These are phyloP conservation scores for Podarcis muralis DNA, from an alignment of 2,113 vertebrate species.

Conservation along the genomic window DNA sequence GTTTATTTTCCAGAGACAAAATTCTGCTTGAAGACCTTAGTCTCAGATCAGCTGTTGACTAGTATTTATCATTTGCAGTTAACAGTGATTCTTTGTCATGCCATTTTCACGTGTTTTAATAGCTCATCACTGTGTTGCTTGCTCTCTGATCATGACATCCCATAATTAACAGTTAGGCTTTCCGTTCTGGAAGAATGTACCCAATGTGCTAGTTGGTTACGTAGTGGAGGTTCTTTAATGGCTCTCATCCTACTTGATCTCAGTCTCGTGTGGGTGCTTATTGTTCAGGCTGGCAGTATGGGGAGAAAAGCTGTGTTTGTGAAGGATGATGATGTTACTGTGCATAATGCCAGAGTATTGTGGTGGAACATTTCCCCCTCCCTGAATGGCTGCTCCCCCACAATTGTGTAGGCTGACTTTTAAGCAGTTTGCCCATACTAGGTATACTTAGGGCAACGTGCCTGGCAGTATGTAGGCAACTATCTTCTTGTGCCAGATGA, in stretches of 20 bases:
- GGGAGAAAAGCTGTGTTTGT: slow-evolving; percentile 73
- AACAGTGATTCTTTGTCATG: not conserved
- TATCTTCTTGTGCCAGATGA: slow-evolving; percentile 23
- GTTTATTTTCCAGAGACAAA: not conserved
- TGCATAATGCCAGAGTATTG: slow-evolving; percentile 72
- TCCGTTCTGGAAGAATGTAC: slow-evolving; percentile 41
- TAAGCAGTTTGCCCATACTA: slow-evolving; percentile 42
- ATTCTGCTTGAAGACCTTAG: not conserved
- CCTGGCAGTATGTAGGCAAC: slow-evolving; percentile 26
- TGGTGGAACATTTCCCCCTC: slow-evolving; percentile 75
- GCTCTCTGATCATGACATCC: not conserved
- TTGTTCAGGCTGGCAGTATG: slow-evolving; percentile 58
- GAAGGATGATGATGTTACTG: slow-evolving; percentile 64
- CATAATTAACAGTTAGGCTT: slow-evolving; percentile 54
- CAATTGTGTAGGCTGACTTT: slow-evolving; percentile 54
- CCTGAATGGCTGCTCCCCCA: slow-evolving; percentile 71
- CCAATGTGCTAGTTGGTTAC: slow-evolving; percentile 58
- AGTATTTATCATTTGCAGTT: not conserved
- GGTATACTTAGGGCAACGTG: not conserved
- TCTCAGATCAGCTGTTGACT: not conserved
- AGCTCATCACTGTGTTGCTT: not conserved
- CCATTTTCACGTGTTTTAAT: not conserved
- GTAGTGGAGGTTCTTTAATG: slow-evolving; percentile 9
- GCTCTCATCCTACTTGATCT: slow-evolving; percentile 58
- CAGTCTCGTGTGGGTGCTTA: slow-evolving; percentile 42